Evolutionary conservation across 2,888 invertebrate species (phyloP), one percentile per base, ranked within the genome.

Genomic region (Spilosoma lubricipeda): DNA sequence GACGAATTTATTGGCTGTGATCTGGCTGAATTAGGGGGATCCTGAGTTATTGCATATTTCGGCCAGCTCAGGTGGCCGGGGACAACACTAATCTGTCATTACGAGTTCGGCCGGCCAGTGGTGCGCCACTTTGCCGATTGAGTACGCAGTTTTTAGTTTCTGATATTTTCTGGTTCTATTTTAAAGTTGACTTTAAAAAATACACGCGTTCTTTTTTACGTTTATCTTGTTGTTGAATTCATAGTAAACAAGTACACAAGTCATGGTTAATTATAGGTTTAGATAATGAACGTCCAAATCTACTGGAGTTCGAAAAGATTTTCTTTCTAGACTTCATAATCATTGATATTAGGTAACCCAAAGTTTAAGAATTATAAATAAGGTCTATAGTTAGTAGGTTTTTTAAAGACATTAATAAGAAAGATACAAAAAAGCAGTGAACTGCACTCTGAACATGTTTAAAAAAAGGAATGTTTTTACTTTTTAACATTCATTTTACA

Each of bases 1-100:
- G 94, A 95, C 87, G 94, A 95, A 95, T 95, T 95, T 95, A 95
- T 95, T 90, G 94, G 91, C 83, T 84, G 86, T 90, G 91, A 91
- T 91, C 91, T 89, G 88, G 88, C 90, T 91, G 92, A 93, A 89
- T 93, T 92, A 93, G 88, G 85, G 86, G 85, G 80, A 78, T 74
- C 73, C 82, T 94, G 94, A 94, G 89, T 93, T 93, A 94, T 93
- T 87, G 91, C 91, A 90, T 90, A 90, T 92, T 92, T 90, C 84
- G 85, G 83, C 80, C 87, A 86, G 90, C 92, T 90, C 94, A 94
- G 94, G 94, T 94, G 94, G 89, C 82, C 87, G 86, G 82, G 78
- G 77, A 82, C 79, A 76, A 79, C 84, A 81, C 89, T 94, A 93
- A 95, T 95, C 94, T 93, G 91, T 95, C 94, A 94, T 94, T 94